Base-by-base conservation (phyloP, 1,140 invertebrate genomes). In the Drosophila murphyi region DNA sequence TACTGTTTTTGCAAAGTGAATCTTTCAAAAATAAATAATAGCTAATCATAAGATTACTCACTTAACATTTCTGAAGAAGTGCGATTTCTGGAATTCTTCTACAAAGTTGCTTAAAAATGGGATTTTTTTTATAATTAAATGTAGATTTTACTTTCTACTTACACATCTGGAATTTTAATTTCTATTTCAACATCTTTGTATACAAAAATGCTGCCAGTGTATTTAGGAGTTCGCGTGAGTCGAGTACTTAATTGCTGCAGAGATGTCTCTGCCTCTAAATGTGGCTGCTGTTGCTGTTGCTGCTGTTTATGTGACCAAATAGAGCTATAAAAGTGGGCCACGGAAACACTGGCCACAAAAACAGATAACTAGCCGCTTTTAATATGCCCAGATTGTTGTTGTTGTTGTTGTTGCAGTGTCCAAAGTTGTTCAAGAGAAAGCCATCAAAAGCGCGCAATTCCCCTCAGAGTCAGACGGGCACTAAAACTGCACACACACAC, bases 261-360 rank as follows among this genome's bases (percentile, higher is more conserved):
- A 20, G 34, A n/a, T 62, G 20, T 37, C 35, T 56, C 29, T 41
- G 48, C 12, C 50, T 74, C 31, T 55, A 61, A 41, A 39, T 74
- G 54, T 35, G 28, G 29, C 10, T 63, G 77, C 28, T 54, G 54
- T 34, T 47, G 47, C 20, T 45, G 47, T 29, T 48, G 39, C 41
- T 60, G 55, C 10, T 52, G 29, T 37, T 67, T 39, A 20, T 20
- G 20, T 73, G 75, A 67, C 78, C 71, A 86, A 88, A 86, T 87
- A 76, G 82, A 88, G 82, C 82, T 76, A 79, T 86, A 87, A 86
- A 86, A 79, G 79, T 86, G 79, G 76, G 75, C 79, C 82, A 82
- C 82, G 72, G 70, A 73, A 20, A 20, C 20, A 80, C 80, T 74
- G 64, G 78, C 78, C 64, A 75, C 76, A 81, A 78, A 69, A 81